Evolutionary conservation across 2,113 vertebrate genomes (phyloP).

Genomic region (Oenanthe oenanthe): DNA sequence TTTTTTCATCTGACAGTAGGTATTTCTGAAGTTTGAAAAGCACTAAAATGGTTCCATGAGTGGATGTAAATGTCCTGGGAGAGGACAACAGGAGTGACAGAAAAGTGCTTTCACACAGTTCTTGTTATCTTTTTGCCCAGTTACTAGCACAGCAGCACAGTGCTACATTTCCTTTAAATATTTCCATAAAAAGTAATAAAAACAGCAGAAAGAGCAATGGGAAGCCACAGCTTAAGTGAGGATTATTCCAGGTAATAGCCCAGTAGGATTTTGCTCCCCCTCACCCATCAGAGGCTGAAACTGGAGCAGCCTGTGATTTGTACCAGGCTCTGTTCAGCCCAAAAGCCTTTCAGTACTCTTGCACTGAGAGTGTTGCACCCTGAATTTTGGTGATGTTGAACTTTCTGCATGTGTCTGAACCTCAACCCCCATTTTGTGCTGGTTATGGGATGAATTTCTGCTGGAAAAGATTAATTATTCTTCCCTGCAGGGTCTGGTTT

Average conservation of each 20-base stretch:
- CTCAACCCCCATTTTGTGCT: neutral
- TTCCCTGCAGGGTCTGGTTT: neutral
- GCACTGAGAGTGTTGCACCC: neutral
- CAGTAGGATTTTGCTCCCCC: neutral
- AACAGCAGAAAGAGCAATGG: neutral
- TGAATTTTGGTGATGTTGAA: neutral
- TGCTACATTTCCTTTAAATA: neutral
- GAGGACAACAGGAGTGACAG: neutral
- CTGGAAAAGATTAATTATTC: neutral
- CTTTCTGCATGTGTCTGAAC: neutral
- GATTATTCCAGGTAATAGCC: neutral
- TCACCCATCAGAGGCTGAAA: neutral
- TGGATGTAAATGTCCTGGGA: neutral
- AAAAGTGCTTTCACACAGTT: neutral
- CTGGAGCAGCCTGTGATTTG: neutral
- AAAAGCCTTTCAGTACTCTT: fast-evolving
- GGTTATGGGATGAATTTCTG: fast-evolving
- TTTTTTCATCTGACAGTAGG: neutral
- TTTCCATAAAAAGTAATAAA: neutral
- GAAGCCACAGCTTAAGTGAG: neutral
- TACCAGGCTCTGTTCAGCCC: neutral
- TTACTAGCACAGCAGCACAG: neutral
- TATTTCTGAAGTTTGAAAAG: neutral
- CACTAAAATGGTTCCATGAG: neutral
- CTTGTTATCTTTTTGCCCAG: neutral